Evolutionary conservation across 2,888 invertebrate genomes (phyloP), one percentile per base, ranked within the genome.

Genomic region (Chromoteleia sp.): DNA sequence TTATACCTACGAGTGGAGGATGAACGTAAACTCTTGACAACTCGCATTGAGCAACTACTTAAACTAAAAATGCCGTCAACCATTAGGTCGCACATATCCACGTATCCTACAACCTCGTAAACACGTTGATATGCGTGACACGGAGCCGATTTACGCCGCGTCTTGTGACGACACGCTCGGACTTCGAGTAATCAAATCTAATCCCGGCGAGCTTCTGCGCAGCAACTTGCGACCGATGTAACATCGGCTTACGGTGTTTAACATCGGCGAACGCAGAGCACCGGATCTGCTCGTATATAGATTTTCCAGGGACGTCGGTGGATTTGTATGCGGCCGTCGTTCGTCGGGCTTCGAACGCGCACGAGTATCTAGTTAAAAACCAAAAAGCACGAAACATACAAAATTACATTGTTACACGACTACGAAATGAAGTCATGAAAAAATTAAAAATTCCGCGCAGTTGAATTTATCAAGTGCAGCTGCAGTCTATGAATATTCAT

Each of bases 311-410:
- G n/a, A n/a, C 12, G 41, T 8, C 30, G 74, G 29, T 43, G 75
- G 75, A 84, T 82, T 84, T 82, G 84, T 84, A 84, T 84, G 82
- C 84, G 56, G 50, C 48, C 8, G 75, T 54, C 67, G 76, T 83
- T 39, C 43, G 41, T 68, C 50, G 39, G 21, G 73, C 58, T 71
- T 59, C 59, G 61, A 80, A 73, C 39, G 70, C 58, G 52, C 52
- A 45, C 61, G 56, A 36, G 33, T 59, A 48, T 73, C 81, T 71
- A 71, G 81, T 81, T 81, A 78, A 78, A 77, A 82, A 75, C 67
- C 80, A 73, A 71, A 78, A 82, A 76, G 76, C 75, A 75, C 59
- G 58, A 76, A 82, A 82, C 58, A 78, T 61, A 50, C 76, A 58
- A 77, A 83, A 77, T 80, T 75, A 71, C 68, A 78, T 79, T 78